A percentile compares a stretch with the other conserved stretches of the same genome.
These are phyloP conservation scores for Cossypha caffra DNA, from an alignment of 2,797 vertebrate species.

Conservation along the genomic window DNA sequence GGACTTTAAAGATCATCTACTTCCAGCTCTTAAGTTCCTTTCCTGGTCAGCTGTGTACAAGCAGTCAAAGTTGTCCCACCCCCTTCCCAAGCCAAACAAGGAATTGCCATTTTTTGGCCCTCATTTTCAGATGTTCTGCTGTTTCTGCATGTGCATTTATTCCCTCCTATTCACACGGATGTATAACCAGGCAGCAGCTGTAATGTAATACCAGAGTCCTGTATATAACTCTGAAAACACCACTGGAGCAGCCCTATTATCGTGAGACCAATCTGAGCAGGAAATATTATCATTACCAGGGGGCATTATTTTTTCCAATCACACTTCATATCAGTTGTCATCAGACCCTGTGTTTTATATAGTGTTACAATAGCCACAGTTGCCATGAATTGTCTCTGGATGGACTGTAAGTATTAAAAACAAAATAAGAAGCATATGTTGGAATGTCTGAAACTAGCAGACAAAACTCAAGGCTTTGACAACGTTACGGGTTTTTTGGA, in stretches of 20 bases:
- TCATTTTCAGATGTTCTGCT: neutral
- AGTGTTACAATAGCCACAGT: slow-evolving; percentile 68
- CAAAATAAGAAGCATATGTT: slow-evolving; percentile 69
- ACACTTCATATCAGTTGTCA: slow-evolving; percentile 67
- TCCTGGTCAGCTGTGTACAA: accelerated
- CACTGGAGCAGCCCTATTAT: slow-evolving; percentile 67
- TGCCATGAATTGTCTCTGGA: slow-evolving; percentile 70
- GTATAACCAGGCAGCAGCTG: slow-evolving; percentile 59
- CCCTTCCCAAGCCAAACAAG: neutral
- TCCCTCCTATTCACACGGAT: slow-evolving; percentile 40
- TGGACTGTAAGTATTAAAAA: slow-evolving; percentile 71
- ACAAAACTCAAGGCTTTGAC: slow-evolving; percentile 48
- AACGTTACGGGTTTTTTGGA: slow-evolving; percentile 46
- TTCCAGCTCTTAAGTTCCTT: neutral
- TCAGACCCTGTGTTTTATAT: slow-evolving; percentile 65
- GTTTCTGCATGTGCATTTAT: slow-evolving; percentile 8
- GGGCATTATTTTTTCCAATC: slow-evolving; percentile 67
- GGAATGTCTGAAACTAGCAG: slow-evolving; percentile 69
- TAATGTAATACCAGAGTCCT: slow-evolving; percentile 67
- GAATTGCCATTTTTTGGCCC: neutral
- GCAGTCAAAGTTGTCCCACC: accelerated
- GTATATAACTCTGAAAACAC: slow-evolving; percentile 51
- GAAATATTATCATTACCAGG: slow-evolving; percentile 71
- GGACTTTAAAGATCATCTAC: neutral
- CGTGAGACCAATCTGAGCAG: slow-evolving; percentile 68